Conservation (phyloP, 1,140 invertebrate species). For the Brachionus manjavacas region DNA sequence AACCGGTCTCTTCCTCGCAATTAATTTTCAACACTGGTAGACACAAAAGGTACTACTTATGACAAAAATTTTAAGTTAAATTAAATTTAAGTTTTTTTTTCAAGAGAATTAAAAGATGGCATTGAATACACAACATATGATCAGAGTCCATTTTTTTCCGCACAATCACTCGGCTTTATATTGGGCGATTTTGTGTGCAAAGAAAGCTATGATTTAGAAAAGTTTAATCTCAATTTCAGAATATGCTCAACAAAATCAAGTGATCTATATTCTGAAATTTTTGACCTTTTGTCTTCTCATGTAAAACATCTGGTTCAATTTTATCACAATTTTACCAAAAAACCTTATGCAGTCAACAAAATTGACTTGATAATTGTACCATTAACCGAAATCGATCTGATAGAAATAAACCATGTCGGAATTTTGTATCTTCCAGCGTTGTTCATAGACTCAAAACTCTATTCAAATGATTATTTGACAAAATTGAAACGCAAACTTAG, state of each 20-base stretch:
- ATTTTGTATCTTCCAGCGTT: conserved; percentile 27
- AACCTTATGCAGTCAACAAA: background rate
- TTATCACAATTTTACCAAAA: background rate
- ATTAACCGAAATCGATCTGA: background rate
- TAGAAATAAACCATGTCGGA: background rate
- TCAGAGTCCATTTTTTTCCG: background rate
- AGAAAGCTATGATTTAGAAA: background rate
- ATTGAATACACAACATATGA: background rate
- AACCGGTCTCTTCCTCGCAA: background rate
- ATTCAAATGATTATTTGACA: conserved; percentile 26
- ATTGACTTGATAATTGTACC: conserved; percentile 5
- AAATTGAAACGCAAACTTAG: background rate
- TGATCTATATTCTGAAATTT: background rate
- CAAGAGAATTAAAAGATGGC: conserved; percentile 22
- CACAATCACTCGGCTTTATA: background rate
- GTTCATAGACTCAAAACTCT: background rate
- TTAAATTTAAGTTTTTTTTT: background rate
- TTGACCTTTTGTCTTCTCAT: background rate
- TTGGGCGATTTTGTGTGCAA: conserved; percentile 25
- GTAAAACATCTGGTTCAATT: conserved; percentile 1
- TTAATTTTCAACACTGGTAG: conserved; percentile 11
- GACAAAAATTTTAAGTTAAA: background rate
- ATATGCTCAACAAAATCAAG: conserved; percentile 18
- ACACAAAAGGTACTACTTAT: background rate
- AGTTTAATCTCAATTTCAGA: conserved; percentile 6